These are phyloP conservation scores for Eriocheir sinensis DNA, from an alignment of 1,140 invertebrate species.

Conservation along the genomic window DNA sequence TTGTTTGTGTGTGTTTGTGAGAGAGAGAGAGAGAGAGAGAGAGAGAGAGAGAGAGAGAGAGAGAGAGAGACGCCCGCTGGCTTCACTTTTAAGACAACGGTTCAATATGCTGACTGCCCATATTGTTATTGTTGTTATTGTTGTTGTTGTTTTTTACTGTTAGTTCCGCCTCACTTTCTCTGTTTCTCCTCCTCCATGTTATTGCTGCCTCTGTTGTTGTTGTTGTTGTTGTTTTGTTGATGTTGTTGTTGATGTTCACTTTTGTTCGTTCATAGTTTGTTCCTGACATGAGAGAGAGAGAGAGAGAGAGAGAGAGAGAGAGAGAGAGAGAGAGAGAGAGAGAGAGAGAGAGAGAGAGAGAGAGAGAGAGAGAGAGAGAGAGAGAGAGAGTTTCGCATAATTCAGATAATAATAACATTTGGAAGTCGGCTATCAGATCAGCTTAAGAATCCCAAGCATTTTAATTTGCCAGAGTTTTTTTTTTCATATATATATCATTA, in stretches of 20 bases:
- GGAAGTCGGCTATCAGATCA: too few species aligned
- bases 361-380: neutral
- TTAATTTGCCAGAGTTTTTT: too few species aligned
- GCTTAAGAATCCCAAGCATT: too few species aligned
- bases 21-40: neutral
- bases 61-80: neutral
- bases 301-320: too few species aligned
- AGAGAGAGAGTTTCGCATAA: too few species aligned
- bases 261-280: too few species aligned
- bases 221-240: neutral
- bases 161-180: neutral
- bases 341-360: too few species aligned
- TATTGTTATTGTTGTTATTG: slow-evolving; percentile 16
- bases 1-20: neutral
- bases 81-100: slow-evolving; percentile 12
- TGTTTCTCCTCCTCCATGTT: neutral
- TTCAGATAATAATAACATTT: too few species aligned
- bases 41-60: slow-evolving; percentile 22
- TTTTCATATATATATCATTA: too few species aligned
- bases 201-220: neutral
- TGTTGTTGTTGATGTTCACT: neutral
- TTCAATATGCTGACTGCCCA: neutral
- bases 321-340: too few species aligned
- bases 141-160: slow-evolving; percentile 15
- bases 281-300: too few species aligned